Conservation (phyloP, 1,140 invertebrate genomes). For the Pseudomyrmex pallidus region DNA sequence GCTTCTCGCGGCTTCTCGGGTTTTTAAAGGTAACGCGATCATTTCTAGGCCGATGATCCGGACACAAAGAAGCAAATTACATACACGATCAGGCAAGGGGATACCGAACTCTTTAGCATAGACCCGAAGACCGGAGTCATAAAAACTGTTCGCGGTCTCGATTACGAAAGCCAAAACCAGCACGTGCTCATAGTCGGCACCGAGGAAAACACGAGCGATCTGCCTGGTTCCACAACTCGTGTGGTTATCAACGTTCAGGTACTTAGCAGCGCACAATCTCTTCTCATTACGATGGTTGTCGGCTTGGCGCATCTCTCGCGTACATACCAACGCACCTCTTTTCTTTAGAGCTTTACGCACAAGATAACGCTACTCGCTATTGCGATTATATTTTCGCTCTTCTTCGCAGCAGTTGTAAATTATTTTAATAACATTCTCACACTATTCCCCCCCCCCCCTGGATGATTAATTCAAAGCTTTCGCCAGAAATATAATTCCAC, state of each 20-base stretch:
- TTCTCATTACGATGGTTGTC: not conserved
- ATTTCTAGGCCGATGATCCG: slow-evolving; percentile 89
- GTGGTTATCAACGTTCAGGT: slow-evolving; percentile 92
- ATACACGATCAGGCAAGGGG: slow-evolving; percentile 93
- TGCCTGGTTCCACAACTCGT: slow-evolving; percentile 90
- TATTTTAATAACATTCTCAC: no score
- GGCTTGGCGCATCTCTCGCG: not conserved
- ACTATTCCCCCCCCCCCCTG: no score
- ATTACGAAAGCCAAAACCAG: slow-evolving; percentile 91
- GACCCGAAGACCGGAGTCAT: slow-evolving; percentile 92
- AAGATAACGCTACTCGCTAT: no score
- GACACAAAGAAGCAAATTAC: slow-evolving; percentile 93
- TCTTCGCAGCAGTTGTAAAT: no score
- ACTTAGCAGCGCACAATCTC: slow-evolving; percentile 67
- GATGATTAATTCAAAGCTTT: not conserved
- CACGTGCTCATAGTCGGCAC: slow-evolving; percentile 93
- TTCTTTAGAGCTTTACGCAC: not conserved
- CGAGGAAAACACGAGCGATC: slow-evolving; percentile 90
- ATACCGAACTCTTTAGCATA: slow-evolving; percentile 92
- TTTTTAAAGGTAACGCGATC: slow-evolving; percentile 61
- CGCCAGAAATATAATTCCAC: not conserved
- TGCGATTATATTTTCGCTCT: no score
- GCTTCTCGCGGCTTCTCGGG: slow-evolving; percentile 15
- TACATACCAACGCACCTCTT: not conserved
- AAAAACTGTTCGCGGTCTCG: slow-evolving; percentile 90